phyloP scores from a whole-genome alignment of 2,888 invertebrate genomes.

The Tinea semifulvella region DNA sequence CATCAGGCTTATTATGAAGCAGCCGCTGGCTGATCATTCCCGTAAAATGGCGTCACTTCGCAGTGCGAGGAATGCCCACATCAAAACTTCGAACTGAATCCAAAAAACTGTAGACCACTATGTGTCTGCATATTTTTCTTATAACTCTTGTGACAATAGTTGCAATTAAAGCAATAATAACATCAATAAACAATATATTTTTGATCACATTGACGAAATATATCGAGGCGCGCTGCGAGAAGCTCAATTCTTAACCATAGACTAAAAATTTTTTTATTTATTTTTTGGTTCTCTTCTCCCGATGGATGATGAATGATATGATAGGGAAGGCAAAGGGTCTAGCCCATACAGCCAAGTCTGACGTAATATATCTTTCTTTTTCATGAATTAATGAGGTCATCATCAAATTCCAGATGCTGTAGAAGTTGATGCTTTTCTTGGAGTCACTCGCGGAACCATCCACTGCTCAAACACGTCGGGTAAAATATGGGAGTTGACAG shows the following conservation, averaged over 20 bases:
- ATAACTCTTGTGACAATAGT: background rate
- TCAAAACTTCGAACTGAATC: conserved; percentile 18
- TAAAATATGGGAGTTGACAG: too few relatives aligned
- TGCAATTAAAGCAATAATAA: background rate
- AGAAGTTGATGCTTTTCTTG: too few relatives aligned
- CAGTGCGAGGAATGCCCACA: conserved; percentile 58
- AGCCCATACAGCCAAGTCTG: too few relatives aligned
- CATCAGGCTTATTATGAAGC: conserved; percentile 60
- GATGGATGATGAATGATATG: too few relatives aligned
- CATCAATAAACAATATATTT: conserved; percentile 38
- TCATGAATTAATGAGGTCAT: too few relatives aligned
- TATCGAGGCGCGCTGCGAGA: conserved; percentile 52
- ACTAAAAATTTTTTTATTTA: conserved; percentile 30
- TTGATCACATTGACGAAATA: conserved; percentile 55
- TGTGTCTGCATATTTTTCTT: background rate
- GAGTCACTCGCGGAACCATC: too few relatives aligned
- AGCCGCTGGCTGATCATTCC: conserved; percentile 67
- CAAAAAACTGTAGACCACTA: background rate
- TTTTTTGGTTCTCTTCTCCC: too few relatives aligned
- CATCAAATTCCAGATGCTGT: too few relatives aligned
- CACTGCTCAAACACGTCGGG: too few relatives aligned
- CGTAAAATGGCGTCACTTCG: conserved; percentile 68
- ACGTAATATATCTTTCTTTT: too few relatives aligned
- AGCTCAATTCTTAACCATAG: conserved; percentile 60
- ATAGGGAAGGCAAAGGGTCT: too few relatives aligned